These are phyloP conservation scores for Thermophis baileyi DNA, from an alignment of 2,113 vertebrate genomes.

Conservation along the genomic window DNA sequence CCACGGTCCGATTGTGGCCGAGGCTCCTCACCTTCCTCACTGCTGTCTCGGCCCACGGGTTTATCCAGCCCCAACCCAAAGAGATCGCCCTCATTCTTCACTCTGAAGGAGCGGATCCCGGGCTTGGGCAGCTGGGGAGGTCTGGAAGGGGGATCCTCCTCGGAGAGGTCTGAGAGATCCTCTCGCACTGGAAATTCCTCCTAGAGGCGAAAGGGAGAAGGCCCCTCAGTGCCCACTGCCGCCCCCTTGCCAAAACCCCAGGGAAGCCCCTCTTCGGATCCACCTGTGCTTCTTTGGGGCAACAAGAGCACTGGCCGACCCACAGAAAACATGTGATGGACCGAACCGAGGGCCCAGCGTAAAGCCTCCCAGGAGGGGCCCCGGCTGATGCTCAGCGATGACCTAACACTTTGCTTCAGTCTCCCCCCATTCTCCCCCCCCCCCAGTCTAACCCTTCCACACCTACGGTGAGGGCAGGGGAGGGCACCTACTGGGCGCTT, in stretches of 20 bases:
- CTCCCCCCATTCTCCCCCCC: too few species aligned
- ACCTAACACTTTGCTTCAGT: not conserved
- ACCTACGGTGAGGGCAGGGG: not conserved
- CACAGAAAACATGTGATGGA: not conserved
- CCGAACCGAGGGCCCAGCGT: not conserved
- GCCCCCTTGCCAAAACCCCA: not conserved
- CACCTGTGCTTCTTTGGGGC: not conserved
- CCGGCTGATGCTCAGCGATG: too few species aligned
- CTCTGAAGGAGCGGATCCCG: slow-evolving; percentile 74
- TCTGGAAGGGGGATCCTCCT: slow-evolving; percentile 74
- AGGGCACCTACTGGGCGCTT: slow-evolving; percentile 66
- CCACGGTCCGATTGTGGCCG: not conserved
- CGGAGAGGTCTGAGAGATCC: slow-evolving; percentile 84
- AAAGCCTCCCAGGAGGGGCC: too few species aligned
- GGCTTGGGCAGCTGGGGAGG: slow-evolving; percentile 66
- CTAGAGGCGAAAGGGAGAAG: slow-evolving; percentile 58
- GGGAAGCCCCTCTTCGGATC: not conserved
- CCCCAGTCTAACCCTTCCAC: too few species aligned
- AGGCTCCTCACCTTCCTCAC: slow-evolving; percentile 78
- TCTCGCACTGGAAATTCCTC: slow-evolving; percentile 79
- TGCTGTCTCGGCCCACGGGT: slow-evolving; percentile 75
- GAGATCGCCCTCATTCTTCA: slow-evolving; percentile 80
- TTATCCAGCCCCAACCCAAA: slow-evolving; percentile 87
- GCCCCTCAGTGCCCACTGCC: not conserved
- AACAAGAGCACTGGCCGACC: not conserved